Percentiles rank a stretch among this genome's conserved stretches.
Conservation (phyloP, 2,888 invertebrate genomes). For the Muschampia plurimacula region DNA sequence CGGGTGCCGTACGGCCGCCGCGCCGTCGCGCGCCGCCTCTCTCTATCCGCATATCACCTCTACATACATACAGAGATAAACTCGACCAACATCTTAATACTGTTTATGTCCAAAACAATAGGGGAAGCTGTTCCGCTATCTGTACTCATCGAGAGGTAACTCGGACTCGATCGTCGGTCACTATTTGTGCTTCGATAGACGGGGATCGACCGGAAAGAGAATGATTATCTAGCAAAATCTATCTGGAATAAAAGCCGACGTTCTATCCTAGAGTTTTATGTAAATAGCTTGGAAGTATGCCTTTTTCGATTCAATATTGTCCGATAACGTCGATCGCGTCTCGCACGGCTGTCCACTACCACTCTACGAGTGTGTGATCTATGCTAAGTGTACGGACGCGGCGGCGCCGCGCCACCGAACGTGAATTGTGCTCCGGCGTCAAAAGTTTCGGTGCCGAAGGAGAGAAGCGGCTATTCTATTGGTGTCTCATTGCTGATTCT, state of each 20-base stretch:
- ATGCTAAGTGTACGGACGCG: constrained; percentile 68
- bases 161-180: constrained; percentile 78
- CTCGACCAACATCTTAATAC: constrained; percentile 82
- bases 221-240: constrained; percentile 84
- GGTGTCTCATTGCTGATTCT: constrained; percentile 84
- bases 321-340: constrained; percentile 81
- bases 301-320: constrained; percentile 82
- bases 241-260: constrained; percentile 84
- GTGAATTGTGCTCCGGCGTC: constrained; percentile 75
- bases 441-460: constrained; percentile 79
- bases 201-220: constrained; percentile 74
- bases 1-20: constrained; percentile 30
- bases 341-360: constrained; percentile 75
- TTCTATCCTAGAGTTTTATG: constrained; percentile 81
- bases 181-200: constrained; percentile 81
- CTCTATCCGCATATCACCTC: constrained; percentile 81
- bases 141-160: constrained; percentile 70
- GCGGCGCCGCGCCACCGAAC: constrained; percentile 41
- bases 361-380: constrained; percentile 84
- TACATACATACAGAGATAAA: constrained; percentile 77
- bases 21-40: constrained; percentile 55
- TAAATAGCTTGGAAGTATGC: constrained; percentile 84
- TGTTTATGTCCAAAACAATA: constrained; percentile 79
- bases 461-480: constrained; percentile 86
- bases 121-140: constrained; percentile 66